Conservation (phyloP, 2,113 vertebrate species). For the Asarcornis scutulata region DNA sequence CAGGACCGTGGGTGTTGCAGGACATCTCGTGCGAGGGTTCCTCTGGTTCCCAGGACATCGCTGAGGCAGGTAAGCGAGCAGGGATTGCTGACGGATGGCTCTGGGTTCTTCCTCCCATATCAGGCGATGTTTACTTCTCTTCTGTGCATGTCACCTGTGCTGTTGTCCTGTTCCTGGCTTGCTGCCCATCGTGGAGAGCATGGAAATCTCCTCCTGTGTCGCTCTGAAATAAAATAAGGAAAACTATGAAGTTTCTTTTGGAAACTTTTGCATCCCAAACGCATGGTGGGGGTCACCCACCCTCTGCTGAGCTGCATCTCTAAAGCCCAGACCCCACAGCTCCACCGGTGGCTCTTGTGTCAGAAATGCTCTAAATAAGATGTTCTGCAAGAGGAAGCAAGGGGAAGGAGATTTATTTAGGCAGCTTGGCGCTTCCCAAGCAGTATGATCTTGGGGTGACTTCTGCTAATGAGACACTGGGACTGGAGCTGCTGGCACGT, state of each 20-base stretch:
- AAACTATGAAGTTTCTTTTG: background rate
- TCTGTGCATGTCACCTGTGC: background rate
- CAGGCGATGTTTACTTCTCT: background rate
- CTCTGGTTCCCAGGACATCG: background rate
- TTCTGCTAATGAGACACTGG: background rate
- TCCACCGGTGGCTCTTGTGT: background rate
- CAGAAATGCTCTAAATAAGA: background rate
- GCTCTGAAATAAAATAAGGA: background rate
- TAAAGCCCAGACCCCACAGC: background rate
- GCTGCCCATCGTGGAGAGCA: background rate
- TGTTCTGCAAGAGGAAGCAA: background rate
- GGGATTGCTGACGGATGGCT: background rate
- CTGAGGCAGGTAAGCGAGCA: background rate
- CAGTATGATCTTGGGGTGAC: background rate
- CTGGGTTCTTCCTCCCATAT: background rate
- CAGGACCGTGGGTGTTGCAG: accelerated
- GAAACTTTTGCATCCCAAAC: background rate
- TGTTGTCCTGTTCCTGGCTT: background rate
- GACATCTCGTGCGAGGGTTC: accelerated
- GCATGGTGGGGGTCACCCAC: background rate
- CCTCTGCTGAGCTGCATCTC: background rate
- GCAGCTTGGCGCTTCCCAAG: background rate
- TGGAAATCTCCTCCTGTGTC: background rate
- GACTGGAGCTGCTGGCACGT: background rate
- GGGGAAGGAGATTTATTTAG: background rate